Evolutionary conservation across 2,888 invertebrate genomes (phyloP).

Genomic region (Ditylenchus weischeri): DNA sequence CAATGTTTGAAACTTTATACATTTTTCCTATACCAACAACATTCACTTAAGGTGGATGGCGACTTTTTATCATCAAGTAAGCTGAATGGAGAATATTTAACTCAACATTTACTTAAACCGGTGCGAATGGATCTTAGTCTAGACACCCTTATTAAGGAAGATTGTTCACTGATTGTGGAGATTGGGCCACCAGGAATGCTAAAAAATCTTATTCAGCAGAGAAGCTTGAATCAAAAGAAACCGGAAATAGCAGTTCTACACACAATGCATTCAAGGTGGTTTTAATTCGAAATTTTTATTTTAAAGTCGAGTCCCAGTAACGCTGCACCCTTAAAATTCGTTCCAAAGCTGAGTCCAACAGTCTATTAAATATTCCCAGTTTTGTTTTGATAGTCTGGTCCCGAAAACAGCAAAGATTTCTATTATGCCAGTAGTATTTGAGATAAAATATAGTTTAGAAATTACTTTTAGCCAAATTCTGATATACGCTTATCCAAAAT

Average conservation of each 20-base stretch:
- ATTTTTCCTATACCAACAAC: too few species aligned
- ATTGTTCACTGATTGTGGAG: constrained; percentile 41
- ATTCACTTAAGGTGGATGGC: constrained; percentile 30
- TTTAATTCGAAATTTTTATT: background rate
- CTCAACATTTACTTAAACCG: constrained; percentile 38
- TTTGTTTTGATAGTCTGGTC: too few species aligned
- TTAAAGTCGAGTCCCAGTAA: too few species aligned
- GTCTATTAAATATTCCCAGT: too few species aligned
- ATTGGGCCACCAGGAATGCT: constrained; percentile 52
- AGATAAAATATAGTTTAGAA: too few species aligned
- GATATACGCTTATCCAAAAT: too few species aligned
- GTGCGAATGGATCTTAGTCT: constrained; percentile 43
- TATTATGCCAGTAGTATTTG: too few species aligned
- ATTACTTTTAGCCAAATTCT: too few species aligned
- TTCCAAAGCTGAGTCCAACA: too few species aligned
- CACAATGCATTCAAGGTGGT: constrained; percentile 15
- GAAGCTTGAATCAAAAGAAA: background rate
- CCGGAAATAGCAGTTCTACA: constrained; percentile 3
- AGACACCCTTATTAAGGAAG: constrained; percentile 28
- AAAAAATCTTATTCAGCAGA: constrained; percentile 33
- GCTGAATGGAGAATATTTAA: constrained; percentile 34
- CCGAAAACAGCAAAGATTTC: too few species aligned
- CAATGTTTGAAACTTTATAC: constrained; percentile 25
- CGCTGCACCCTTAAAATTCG: too few species aligned
- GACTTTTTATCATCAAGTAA: constrained; percentile 7